These are phyloP conservation scores for Cirrhinus mrigala DNA, from an alignment of 2,797 vertebrate species.

Conservation along the genomic window DNA sequence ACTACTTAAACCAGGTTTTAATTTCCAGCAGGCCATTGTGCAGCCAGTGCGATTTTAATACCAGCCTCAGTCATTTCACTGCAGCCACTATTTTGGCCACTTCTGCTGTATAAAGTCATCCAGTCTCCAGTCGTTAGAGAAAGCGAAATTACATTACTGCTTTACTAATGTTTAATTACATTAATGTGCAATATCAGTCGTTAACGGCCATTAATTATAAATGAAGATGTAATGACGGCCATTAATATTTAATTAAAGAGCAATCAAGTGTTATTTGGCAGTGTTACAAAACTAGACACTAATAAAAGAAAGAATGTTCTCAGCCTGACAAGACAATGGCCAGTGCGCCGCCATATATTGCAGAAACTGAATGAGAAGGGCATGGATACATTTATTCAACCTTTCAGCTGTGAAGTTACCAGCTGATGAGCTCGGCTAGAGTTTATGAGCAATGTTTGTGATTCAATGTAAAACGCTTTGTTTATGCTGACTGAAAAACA, in stretches of 20 bases:
- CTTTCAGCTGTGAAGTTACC: slow-evolving; percentile 20
- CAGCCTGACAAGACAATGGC: slow-evolving; percentile 67
- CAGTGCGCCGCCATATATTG: slow-evolving; percentile 27
- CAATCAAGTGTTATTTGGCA: slow-evolving; percentile 88
- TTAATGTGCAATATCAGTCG: slow-evolving; percentile 84
- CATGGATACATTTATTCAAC: slow-evolving; percentile 46
- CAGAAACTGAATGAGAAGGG: slow-evolving; percentile 40
- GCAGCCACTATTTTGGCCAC: slow-evolving; percentile 49
- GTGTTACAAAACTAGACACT: slow-evolving; percentile 84
- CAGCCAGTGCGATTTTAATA: slow-evolving; percentile 30
- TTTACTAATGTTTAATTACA: slow-evolving; percentile 84
- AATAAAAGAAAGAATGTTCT: slow-evolving; percentile 79
- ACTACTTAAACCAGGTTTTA: not conserved
- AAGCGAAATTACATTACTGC: slow-evolving; percentile 68
- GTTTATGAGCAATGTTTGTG: not conserved
- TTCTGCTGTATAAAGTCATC: slow-evolving; percentile 62
- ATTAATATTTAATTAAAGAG: slow-evolving; percentile 88
- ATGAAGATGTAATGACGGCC: slow-evolving; percentile 84
- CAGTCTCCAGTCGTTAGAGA: slow-evolving; percentile 66
- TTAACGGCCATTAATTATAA: slow-evolving; percentile 84
- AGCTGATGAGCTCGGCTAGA: not conserved
- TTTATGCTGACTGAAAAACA: not conserved
- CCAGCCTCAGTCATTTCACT: slow-evolving; percentile 29
- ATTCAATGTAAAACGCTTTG: not conserved
- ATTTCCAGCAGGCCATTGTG: slow-evolving; percentile 10